A percentile compares a stretch with the other conserved stretches of the same genome.
These are phyloP conservation scores for Camponotus fellah DNA, from an alignment of 2,888 invertebrate species.

Conservation along the genomic window DNA sequence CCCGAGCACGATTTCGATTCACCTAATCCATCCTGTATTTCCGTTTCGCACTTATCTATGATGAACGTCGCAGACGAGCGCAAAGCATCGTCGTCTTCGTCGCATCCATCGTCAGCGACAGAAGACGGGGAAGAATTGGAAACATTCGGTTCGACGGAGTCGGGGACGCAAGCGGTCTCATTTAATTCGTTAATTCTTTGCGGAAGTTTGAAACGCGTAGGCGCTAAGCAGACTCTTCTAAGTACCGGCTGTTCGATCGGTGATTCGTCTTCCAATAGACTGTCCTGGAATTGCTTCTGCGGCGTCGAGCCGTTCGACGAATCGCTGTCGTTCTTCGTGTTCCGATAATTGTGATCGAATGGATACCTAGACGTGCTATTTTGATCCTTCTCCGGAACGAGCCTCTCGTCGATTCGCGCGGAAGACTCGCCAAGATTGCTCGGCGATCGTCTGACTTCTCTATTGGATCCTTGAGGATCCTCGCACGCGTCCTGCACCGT, in stretches of 20 bases:
- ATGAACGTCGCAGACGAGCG: background rate
- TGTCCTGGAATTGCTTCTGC: background rate
- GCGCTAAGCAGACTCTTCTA: slow-evolving; percentile 31
- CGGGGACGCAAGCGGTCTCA: background rate
- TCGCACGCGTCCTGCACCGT: slow-evolving; percentile 31
- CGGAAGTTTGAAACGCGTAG: slow-evolving; percentile 16
- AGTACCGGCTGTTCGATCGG: background rate
- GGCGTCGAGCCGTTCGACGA: slow-evolving; percentile 37
- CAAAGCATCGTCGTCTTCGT: background rate
- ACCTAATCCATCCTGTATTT: background rate
- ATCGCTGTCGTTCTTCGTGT: slow-evolving; percentile 46
- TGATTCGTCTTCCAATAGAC: slow-evolving; percentile 2
- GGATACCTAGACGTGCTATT: background rate
- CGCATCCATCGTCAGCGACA: background rate
- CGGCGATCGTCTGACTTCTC: slow-evolving; percentile 59
- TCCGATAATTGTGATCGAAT: slow-evolving; percentile 18
- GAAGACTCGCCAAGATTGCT: slow-evolving; percentile 56
- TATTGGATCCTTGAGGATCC: background rate
- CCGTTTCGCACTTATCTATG: background rate
- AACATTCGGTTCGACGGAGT: background rate
- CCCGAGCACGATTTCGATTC: background rate
- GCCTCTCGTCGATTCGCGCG: slow-evolving; percentile 1
- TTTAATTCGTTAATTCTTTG: background rate
- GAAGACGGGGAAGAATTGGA: background rate
- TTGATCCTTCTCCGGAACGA: background rate